Conservation (phyloP, 2,113 vertebrate species). For the Eurystomus gularis region DNA sequence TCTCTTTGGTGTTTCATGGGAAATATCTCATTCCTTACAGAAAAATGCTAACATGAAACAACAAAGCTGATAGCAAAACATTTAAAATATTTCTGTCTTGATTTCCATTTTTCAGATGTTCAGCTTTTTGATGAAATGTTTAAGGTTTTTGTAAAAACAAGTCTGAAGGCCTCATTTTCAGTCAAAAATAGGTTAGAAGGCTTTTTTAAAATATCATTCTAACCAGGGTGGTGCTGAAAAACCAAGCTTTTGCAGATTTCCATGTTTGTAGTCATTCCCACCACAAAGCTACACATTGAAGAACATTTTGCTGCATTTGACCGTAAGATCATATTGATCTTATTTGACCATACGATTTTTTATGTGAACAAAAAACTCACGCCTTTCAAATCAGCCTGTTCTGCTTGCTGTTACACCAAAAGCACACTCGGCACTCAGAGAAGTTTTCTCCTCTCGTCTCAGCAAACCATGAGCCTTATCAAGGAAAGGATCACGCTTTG, state of each 20-base stretch:
- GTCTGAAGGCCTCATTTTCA: neutral
- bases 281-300: neutral
- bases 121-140: neutral
- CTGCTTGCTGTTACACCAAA: neutral
- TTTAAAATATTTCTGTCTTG: neutral
- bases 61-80: neutral
- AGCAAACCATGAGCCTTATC: neutral
- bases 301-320: neutral
- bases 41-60: neutral
- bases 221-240: neutral
- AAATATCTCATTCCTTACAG: neutral
- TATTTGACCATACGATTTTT: neutral
- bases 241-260: neutral
- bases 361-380: neutral
- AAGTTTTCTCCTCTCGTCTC: neutral
- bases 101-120: neutral
- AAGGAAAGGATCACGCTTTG: neutral
- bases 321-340: neutral
- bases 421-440: neutral
- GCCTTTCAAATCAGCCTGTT: neutral
- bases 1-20: neutral
- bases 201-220: neutral
- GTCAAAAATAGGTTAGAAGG: neutral
- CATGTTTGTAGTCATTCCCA: neutral
- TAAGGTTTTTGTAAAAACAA: neutral